Percentiles rank a stretch among this genome's conserved stretches.
phyloP scores from a whole-genome alignment of 2,113 vertebrate genomes.

The Verasper variegatus region DNA sequence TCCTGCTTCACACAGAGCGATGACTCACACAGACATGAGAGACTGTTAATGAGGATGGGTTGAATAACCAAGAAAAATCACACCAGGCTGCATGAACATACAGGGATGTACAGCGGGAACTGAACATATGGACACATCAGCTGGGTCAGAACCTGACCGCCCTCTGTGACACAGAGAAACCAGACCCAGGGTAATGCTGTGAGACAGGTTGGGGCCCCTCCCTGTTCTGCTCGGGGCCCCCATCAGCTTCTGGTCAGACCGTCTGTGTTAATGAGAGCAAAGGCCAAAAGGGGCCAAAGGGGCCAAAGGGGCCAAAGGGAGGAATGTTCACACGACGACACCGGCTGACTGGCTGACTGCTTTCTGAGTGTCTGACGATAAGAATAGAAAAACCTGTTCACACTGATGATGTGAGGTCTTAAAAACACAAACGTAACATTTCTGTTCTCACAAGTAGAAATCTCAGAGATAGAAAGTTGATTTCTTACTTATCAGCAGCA shows the following conservation, averaged over 20 bases:
- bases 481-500: too few relatives aligned
- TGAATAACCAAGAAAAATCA: conserved; percentile 20
- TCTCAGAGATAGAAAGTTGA: too few relatives aligned
- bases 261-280: conserved; percentile 63
- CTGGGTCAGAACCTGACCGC: too few relatives aligned
- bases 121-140: too few relatives aligned
- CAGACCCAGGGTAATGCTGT: background rate
- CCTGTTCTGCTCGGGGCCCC: conserved; percentile 7
- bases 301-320: conserved; percentile 47
- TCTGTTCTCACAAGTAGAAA: too few relatives aligned
- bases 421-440: too few relatives aligned
- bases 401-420: background rate
- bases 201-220: conserved; percentile 8
- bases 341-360: conserved; percentile 4
- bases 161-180: background rate
- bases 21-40: conserved; percentile 54
- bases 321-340: conserved; percentile 68
- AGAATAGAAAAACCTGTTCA: background rate
- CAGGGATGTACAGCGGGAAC: background rate
- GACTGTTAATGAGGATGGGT: conserved; percentile 27
- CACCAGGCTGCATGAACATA: background rate
- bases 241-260: conserved; percentile 31
- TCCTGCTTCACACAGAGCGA: conserved; percentile 31
- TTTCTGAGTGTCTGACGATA: background rate
- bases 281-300: conserved; percentile 57